Evolutionary conservation across 2,113 vertebrate genomes (phyloP).

Genomic region (Donacobius atricapilla): DNA sequence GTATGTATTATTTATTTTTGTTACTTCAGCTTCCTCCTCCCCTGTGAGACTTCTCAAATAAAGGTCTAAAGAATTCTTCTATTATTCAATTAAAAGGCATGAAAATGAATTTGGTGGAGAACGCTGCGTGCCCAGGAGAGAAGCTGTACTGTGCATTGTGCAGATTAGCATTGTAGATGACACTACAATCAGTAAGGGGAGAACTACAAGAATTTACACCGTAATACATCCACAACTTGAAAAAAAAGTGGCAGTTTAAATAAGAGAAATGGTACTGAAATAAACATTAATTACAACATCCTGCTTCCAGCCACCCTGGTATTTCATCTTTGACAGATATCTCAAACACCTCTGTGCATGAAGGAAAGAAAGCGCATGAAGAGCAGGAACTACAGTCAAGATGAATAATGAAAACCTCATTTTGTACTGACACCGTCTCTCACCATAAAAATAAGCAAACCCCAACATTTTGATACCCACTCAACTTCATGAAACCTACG

Average conservation of each 20-base stretch:
- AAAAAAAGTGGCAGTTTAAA: constrained; percentile 21
- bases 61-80: constrained; percentile 6
- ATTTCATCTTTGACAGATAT: background rate
- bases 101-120: constrained; percentile 58
- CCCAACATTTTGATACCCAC: background rate
- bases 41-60: constrained; percentile 7
- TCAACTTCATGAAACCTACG: background rate
- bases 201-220: constrained; percentile 4
- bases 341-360: background rate
- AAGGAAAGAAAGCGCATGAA: background rate
- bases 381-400: background rate
- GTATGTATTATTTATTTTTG: constrained; percentile 35
- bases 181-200: background rate
- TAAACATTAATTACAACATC: background rate
- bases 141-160: constrained; percentile 41
- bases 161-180: constrained; percentile 53
- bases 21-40: constrained; percentile 33
- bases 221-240: constrained; percentile 18
- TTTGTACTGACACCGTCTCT: background rate
- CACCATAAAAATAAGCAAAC: background rate
- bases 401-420: background rate
- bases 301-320: background rate
- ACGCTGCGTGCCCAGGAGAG: constrained; percentile 37
- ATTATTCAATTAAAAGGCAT: constrained; percentile 59
- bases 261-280: background rate